These are phyloP conservation scores for Unio pictorum DNA, from an alignment of 2,888 invertebrate species.

Conservation along the genomic window DNA sequence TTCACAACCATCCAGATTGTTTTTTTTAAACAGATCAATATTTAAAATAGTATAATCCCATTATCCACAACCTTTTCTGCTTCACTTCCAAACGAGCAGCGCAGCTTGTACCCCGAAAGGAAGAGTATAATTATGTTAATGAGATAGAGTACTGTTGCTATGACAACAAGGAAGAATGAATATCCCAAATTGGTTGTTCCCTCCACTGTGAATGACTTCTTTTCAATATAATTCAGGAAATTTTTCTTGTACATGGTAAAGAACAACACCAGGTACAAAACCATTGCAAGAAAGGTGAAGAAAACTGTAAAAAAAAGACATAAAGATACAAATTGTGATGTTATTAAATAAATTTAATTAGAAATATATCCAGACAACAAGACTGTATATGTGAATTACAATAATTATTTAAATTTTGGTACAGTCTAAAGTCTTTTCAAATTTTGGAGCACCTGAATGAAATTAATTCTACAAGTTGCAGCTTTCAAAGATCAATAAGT, in stretches of 20 bases:
- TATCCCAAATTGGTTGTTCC: constrained; percentile 86
- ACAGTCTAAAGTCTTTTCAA: too few relatives aligned
- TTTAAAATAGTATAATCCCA: constrained; percentile 82
- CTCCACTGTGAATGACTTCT: constrained; percentile 87
- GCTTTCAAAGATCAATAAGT: too few relatives aligned
- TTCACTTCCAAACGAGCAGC: constrained; percentile 79
- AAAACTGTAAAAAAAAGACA: constrained; percentile 77
- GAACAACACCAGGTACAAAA: constrained; percentile 89
- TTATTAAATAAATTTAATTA: not conserved
- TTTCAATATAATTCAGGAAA: constrained; percentile 84
- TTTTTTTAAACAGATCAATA: too few relatives aligned
- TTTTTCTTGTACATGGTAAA: constrained; percentile 85
- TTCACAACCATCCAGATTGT: too few relatives aligned
- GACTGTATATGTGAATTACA: too few relatives aligned
- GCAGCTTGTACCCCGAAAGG: constrained; percentile 80
- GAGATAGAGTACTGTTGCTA: constrained; percentile 80
- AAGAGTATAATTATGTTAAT: constrained; percentile 83
- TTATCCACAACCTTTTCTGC: constrained; percentile 73
- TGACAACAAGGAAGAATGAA: constrained; percentile 90
- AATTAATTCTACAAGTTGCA: too few relatives aligned
- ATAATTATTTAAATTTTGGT: too few relatives aligned
- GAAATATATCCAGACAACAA: too few relatives aligned
- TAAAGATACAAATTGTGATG: not conserved
- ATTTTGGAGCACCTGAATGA: too few relatives aligned
- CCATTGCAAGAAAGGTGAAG: constrained; percentile 82